Evolutionary conservation across 2,113 vertebrate genomes (phyloP).

Genomic region (Myodes glareolus): DNA sequence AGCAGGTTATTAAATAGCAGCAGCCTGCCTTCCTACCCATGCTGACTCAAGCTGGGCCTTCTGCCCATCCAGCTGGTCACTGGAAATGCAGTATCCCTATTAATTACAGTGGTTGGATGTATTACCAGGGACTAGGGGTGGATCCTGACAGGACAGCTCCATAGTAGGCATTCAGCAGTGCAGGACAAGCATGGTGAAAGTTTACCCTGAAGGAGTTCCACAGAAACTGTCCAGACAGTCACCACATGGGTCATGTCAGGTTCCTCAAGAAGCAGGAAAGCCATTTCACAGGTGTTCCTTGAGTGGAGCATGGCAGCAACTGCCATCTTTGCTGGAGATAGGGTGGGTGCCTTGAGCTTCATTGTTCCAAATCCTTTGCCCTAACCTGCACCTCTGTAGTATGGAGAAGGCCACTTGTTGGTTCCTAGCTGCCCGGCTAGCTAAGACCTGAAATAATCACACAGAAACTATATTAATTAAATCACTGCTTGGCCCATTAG

Average conservation of each 20-base stretch:
- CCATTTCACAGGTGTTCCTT: background rate
- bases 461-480: no score
- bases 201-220: background rate
- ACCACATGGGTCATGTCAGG: background rate
- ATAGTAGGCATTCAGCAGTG: background rate
- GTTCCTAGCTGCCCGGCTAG: no score
- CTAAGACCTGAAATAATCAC: no score
- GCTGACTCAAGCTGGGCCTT: slow-evolving; percentile 87
- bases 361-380: background rate
- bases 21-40: slow-evolving; percentile 78
- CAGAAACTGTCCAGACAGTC: background rate
- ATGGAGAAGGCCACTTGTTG: no score
- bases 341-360: background rate
- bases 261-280: background rate
- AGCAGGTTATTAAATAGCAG: slow-evolving; percentile 86
- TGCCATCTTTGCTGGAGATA: background rate
- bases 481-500: no score
- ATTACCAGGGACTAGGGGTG: slow-evolving; percentile 75
- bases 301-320: background rate
- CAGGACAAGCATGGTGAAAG: background rate
- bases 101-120: slow-evolving; percentile 85
- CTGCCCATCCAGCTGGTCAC: slow-evolving; percentile 86
- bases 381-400: no score
- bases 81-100: slow-evolving; percentile 85
- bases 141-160: slow-evolving; percentile 64